Percentiles rank a stretch among this genome's conserved stretches.
phyloP scores from a whole-genome alignment of 1,140 invertebrate species.

The Bombus sibiricus region DNA sequence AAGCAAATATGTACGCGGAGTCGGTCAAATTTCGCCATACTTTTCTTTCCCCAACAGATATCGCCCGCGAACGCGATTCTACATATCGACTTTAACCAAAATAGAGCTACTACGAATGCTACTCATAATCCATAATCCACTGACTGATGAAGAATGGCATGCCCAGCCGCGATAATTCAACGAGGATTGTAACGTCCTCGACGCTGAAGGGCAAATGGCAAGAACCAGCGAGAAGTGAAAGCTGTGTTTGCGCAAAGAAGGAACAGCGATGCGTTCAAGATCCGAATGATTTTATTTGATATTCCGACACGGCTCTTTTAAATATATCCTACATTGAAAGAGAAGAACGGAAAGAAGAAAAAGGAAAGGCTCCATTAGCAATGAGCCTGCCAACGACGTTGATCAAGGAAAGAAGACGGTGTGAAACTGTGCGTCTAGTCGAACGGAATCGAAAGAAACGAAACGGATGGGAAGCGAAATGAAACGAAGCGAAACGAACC shows the following conservation, averaged over 20 bases:
- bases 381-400: not conserved
- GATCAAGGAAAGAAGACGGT: not conserved
- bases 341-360: not conserved
- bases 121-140: not conserved
- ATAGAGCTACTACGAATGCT: not conserved
- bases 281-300: not conserved
- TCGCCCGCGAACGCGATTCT: not conserved
- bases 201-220: conserved; percentile 6
- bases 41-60: not conserved
- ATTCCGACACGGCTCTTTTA: not conserved
- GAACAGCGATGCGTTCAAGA: not conserved
- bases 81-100: not conserved
- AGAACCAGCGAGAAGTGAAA: conserved; percentile 39
- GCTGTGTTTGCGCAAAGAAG: conserved; percentile 2
- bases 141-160: not conserved
- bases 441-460: not conserved
- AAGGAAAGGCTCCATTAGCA: too few relatives aligned
- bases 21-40: not conserved
- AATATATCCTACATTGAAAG: not conserved
- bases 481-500: conserved; percentile 18
- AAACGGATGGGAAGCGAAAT: not conserved
- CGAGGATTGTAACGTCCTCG: not conserved
- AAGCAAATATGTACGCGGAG: not conserved
- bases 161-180: not conserved
- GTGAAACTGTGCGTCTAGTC: not conserved